Conservation (phyloP, 2,113 vertebrate genomes). For the Odocoileus virginianus region DNA sequence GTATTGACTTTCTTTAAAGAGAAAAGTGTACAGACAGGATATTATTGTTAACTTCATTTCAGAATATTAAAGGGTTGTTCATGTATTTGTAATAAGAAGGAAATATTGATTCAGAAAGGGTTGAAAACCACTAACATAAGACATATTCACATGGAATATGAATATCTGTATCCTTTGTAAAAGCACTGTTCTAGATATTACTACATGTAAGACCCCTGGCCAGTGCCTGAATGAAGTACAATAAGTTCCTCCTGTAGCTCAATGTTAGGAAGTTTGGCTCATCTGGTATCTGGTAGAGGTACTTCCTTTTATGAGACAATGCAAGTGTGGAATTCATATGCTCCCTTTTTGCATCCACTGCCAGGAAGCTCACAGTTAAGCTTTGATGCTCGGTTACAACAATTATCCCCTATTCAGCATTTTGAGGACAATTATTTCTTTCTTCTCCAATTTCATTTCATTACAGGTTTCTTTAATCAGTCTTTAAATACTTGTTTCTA, state of each 20-base stretch:
- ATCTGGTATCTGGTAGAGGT: neutral
- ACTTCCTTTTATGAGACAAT: neutral
- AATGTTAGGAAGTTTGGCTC: neutral
- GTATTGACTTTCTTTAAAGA: neutral
- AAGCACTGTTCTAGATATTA: neutral
- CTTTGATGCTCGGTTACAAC: neutral
- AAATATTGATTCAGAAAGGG: neutral
- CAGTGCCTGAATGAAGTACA: neutral
- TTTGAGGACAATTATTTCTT: neutral
- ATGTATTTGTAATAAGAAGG: neutral
- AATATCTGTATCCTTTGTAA: neutral
- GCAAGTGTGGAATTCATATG: neutral
- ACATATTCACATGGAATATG: neutral
- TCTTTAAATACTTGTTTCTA: neutral
- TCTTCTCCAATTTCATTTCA: neutral
- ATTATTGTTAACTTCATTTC: slow-evolving; percentile 21
- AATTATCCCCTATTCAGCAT: neutral
- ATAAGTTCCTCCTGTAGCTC: neutral
- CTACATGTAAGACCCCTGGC: neutral
- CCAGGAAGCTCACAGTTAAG: neutral
- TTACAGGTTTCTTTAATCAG: neutral
- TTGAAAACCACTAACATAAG: neutral
- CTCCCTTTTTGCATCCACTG: neutral
- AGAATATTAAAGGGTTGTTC: neutral
- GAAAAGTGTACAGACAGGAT: neutral